Conservation (phyloP, 2,113 vertebrate genomes). For the Caretta caretta region DNA sequence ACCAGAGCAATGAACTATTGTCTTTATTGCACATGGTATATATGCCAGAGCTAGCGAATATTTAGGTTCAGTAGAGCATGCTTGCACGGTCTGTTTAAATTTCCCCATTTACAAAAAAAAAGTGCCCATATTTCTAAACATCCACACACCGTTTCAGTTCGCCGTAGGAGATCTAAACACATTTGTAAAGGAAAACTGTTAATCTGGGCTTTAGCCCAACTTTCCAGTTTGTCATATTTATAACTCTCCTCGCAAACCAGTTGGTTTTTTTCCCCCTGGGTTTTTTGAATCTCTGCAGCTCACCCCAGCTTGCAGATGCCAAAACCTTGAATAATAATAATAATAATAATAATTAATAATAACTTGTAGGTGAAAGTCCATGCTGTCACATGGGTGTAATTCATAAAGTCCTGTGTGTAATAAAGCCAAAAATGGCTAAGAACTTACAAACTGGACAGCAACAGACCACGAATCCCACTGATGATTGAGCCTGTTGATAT, state of each 20-base stretch:
- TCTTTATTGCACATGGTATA: background rate
- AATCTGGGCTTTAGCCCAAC: background rate
- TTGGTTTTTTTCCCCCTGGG: background rate
- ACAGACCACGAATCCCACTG: background rate
- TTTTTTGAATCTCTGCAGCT: background rate
- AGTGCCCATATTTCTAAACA: background rate
- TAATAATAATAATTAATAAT: background rate
- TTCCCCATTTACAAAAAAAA: background rate
- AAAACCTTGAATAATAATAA: constrained; percentile 46
- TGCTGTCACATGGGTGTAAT: background rate
- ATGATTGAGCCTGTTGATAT: background rate
- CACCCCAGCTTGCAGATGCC: background rate
- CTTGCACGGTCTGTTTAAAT: background rate
- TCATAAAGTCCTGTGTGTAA: background rate
- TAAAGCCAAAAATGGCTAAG: background rate
- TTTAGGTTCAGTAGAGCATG: background rate
- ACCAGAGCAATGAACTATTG: background rate
- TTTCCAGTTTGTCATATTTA: constrained; percentile 48
- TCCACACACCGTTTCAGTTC: constrained; percentile 16
- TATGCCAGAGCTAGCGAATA: background rate
- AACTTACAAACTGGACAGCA: background rate
- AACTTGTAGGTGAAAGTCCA: background rate
- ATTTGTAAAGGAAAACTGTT: constrained; percentile 9
- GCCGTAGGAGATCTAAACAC: constrained; percentile 26
- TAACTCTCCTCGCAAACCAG: background rate